These are phyloP conservation scores for Campoletis raptor DNA, from an alignment of 2,888 invertebrate species.

Conservation along the genomic window DNA sequence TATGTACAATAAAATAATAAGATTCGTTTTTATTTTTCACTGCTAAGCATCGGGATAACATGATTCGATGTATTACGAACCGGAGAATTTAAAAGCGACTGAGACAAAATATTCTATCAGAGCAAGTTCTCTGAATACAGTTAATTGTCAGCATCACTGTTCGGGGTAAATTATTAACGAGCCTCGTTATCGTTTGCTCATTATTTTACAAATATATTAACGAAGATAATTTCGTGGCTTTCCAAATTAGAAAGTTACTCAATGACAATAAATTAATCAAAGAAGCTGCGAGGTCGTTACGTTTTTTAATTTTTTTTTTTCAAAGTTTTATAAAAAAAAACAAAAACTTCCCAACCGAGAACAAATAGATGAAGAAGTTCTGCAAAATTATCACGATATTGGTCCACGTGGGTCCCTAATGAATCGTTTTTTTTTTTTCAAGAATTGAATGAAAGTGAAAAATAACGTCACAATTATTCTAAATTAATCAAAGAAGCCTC, in stretches of 20 bases:
- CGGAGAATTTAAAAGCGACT: neutral
- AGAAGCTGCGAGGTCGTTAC: neutral
- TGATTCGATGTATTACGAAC: neutral
- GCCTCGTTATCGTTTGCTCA: conserved; percentile 11
- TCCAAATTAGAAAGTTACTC: neutral
- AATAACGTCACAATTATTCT: too few relatives aligned
- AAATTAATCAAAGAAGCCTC: too few relatives aligned
- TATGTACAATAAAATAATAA: too few relatives aligned
- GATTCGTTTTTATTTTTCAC: too few relatives aligned
- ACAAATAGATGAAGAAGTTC: neutral
- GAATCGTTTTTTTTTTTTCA: too few relatives aligned
- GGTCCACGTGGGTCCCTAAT: neutral
- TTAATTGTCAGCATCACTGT: neutral
- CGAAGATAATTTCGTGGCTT: neutral
- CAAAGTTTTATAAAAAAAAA: neutral
- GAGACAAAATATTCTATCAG: neutral
- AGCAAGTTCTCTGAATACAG: neutral
- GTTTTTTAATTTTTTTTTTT: neutral
- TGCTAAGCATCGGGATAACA: neutral
- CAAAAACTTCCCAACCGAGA: neutral
- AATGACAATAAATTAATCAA: neutral
- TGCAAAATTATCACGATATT: too few relatives aligned
- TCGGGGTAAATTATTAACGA: neutral
- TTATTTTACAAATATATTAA: neutral
- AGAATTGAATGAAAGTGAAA: too few relatives aligned